phyloP scores from a whole-genome alignment of 1,140 invertebrate genomes.

The Drosophila repleta region DNA sequence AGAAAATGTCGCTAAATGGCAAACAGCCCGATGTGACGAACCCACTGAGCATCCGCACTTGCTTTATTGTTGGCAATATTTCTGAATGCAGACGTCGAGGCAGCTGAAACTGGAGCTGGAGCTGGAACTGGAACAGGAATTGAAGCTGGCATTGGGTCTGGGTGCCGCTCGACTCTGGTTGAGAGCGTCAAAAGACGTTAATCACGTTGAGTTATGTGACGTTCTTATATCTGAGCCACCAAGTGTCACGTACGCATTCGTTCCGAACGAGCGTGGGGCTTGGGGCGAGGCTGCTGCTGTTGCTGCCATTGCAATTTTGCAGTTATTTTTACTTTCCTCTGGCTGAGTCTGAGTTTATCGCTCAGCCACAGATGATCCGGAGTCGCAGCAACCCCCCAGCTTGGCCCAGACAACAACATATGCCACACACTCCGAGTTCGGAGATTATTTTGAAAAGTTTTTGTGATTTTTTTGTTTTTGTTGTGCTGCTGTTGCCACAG shows the following conservation, averaged over 20 bases:
- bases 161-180: slow-evolving; percentile 9
- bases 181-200: slow-evolving; percentile 74
- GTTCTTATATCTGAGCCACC: slow-evolving; percentile 79
- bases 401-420: slow-evolving; percentile 44
- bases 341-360: slow-evolving; percentile 55
- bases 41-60: slow-evolving; percentile 48
- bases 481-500: slow-evolving; percentile 52
- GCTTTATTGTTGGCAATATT: slow-evolving; percentile 75
- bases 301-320: slow-evolving; percentile 65
- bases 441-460: slow-evolving; percentile 55
- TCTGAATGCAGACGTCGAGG: slow-evolving; percentile 51
- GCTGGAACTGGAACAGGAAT: neutral
- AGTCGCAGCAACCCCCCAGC: neutral
- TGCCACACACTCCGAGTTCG: slow-evolving; percentile 60
- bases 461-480: slow-evolving; percentile 72
- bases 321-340: slow-evolving; percentile 66
- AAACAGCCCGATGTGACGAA: slow-evolving; percentile 37
- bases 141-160: neutral
- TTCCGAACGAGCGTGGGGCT: slow-evolving; percentile 51
- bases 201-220: slow-evolving; percentile 81
- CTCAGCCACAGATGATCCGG: slow-evolving; percentile 33
- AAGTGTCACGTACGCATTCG: slow-evolving; percentile 82
- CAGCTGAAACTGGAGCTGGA: too few relatives aligned
- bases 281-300: slow-evolving; percentile 24
- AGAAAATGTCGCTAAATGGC: slow-evolving; percentile 59